phyloP scores from a whole-genome alignment of 2,113 vertebrate species.

The Capreolus pygargus region DNA sequence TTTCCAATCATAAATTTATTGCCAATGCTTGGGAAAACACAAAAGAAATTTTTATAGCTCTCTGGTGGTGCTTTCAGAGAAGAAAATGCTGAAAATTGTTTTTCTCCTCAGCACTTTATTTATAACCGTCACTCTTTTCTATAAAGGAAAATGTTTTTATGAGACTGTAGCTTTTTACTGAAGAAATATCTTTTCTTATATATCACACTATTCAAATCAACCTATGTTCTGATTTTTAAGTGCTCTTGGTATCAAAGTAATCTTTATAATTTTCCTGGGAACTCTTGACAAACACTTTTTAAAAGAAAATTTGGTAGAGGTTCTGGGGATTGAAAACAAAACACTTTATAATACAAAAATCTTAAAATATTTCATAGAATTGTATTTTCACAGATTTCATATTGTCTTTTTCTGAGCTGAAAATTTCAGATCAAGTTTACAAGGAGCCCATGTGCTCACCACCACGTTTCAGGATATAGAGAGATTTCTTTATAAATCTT shows the following conservation, averaged over 20 bases:
- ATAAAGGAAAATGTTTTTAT: constrained; percentile 30
- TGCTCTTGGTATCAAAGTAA: not conserved
- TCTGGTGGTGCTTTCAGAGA: constrained; percentile 35
- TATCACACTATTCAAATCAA: not conserved
- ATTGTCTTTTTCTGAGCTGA: not conserved
- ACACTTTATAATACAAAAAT: not conserved
- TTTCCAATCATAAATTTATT: constrained; percentile 63
- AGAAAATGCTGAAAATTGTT: constrained; percentile 41
- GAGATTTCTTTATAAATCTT: not conserved
- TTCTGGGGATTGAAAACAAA: not conserved
- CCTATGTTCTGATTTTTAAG: not conserved
- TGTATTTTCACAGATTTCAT: not conserved
- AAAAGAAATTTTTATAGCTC: constrained; percentile 51
- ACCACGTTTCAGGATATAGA: not conserved
- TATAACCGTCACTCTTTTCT: not conserved
- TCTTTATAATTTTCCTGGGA: not conserved
- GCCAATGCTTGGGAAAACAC: constrained; percentile 42
- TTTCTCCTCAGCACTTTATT: not conserved
- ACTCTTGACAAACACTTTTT: not conserved
- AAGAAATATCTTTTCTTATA: constrained; percentile 10
- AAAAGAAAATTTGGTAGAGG: not conserved
- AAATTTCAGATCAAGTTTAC: not conserved
- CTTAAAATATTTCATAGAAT: not conserved
- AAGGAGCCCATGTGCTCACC: not conserved
- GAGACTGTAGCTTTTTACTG: not conserved